Evolutionary conservation across 2,888 invertebrate genomes (phyloP), one percentile per base, ranked within the genome.

Genomic region (Drosophila emarginata): DNA sequence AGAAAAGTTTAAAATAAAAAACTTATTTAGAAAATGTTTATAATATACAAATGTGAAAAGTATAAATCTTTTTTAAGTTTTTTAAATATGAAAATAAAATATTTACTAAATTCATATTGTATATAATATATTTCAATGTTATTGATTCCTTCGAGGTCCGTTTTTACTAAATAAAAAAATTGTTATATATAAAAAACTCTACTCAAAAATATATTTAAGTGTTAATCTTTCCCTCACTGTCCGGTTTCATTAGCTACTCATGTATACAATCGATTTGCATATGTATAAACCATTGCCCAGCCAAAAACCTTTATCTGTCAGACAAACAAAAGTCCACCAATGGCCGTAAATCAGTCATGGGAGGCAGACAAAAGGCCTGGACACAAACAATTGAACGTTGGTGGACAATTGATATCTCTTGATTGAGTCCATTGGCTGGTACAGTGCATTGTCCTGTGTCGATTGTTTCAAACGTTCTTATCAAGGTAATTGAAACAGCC

Each of bases 321-420:
- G 57, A 69, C 67, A 69, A 69, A 61, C 23, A 67, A 57, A 32
- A 0, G 2, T 11, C 26, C 23, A 45, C 11, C 45, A 45, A 45
- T 45, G 45, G 11, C 45, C 21, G 21, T 21, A 21, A 45, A 45
- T 45, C 18, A 14, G 14, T 45, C 45, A 45, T 32, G 4, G 18
- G 18, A 14, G 11, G 11, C 18, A 21, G 40, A 45, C 40, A 45
- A 45, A 45, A 45, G 45, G 45, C 11, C 21, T 45, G 45, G 12
- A 12, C 45, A 45, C 45, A 45, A 45, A 45, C 18, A 45, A 45
- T 45, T 45, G 58, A 58, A 12, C 45, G 58, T 56, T 54, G 61
- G 40, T 15, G 32, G 51, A 67, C 32, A 57, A 39, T 57, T 50
- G 69, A 69, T 69, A 69, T n/a, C 69, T 54, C 67, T 28, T 40